A percentile compares a stretch with the other conserved stretches of the same genome.
Evolutionary conservation across 2,113 vertebrate species (phyloP).

Genomic region (Microtus ochrogaster): DNA sequence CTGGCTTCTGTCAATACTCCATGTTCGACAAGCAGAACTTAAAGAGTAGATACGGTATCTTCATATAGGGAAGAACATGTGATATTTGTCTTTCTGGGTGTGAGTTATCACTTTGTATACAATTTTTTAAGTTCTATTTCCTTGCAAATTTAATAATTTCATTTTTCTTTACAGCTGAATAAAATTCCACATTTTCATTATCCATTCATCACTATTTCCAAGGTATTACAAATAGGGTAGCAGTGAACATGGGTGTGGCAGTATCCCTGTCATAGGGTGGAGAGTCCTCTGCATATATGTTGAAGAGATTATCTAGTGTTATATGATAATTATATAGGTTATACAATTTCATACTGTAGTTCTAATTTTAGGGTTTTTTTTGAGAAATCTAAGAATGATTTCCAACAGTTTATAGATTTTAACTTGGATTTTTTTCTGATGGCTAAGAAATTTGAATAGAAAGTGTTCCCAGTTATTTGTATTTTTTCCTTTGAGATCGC

Average conservation of each 20-base stretch:
- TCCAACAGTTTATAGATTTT: not conserved
- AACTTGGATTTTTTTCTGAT: not conserved
- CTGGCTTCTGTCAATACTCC: not conserved
- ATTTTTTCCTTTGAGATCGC: not conserved
- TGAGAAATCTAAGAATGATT: not conserved
- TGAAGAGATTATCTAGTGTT: not conserved
- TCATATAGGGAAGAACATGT: not conserved
- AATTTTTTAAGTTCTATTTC: not conserved
- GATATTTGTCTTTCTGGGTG: not conserved
- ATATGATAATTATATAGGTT: not conserved
- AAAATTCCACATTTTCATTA: not conserved
- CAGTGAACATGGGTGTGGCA: not conserved
- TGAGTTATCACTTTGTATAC: not conserved
- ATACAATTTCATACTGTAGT: not conserved
- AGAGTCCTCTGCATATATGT: not conserved
- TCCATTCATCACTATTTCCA: not conserved
- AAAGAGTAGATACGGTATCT: not conserved
- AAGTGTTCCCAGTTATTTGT: not conserved
- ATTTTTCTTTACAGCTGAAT: not conserved
- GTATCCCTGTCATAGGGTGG: not conserved
- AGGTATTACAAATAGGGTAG: not conserved
- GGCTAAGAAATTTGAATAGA: not conserved
- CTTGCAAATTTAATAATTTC: not conserved
- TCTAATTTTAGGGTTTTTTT: not conserved
- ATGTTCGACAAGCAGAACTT: not conserved